Evolutionary conservation across 2,888 invertebrate species (phyloP), one percentile per base, ranked within the genome.

Genomic region (Cataglyphis rosenhaueri): DNA sequence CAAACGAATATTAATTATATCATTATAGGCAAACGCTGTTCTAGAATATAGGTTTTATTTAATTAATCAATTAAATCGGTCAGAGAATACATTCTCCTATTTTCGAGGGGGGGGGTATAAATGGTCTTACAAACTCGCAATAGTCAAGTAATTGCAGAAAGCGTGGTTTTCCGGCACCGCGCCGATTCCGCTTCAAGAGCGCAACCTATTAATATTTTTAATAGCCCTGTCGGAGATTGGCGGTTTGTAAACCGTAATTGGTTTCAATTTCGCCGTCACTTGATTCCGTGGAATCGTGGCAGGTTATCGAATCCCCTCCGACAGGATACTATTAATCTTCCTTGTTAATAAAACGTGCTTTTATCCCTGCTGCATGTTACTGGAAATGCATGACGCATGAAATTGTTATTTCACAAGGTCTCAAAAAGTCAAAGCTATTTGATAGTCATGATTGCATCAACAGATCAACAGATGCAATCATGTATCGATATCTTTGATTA

Each of bases 201-300:
- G 79, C 64, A 64, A 78, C 79, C 83, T 61, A 81, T 84, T 84
- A 84, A 84, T 84, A 84, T 82, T 71, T 70, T 66, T 81, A 84
- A 84, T 81, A 70, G 74, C 57, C 65, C 41, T 73, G 74, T 84
- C 81, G 82, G 61, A 81, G 59, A 62, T 82, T 48, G 66, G 44
- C 65, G 82, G 66, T 61, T 68, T 66, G 81, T 75, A 81, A 75
- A 74, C 76, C 55, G 62, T 81, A 81, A 75, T 74, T 81, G 76
- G 81, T 81, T 81, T 75, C 81, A 81, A 79, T 79, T 79, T 79
- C 35, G 78, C 70, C 70, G 70, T 78, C 78, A 78, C 78, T 79
- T 79, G 78, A 79, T 70, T 79, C 78, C 59, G 59, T 25, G 70
- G 70, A 70, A 79, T 70, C 78, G 70, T 59, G 70, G 59, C 78